Conservation (phyloP, 2,797 vertebrate genomes). For the Sorex maritimensis region DNA sequence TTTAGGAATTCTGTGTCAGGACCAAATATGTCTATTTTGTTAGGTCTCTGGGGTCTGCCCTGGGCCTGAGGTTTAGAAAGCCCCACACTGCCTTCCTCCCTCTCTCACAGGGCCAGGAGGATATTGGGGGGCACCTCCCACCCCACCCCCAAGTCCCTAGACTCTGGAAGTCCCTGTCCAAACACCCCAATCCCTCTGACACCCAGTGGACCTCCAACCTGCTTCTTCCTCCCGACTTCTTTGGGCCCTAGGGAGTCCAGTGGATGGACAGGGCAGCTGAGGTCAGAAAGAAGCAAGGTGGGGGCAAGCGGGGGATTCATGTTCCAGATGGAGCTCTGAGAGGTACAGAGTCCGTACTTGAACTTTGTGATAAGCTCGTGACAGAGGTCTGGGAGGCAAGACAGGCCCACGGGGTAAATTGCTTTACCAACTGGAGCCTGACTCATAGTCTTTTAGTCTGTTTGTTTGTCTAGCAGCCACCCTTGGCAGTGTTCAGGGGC, state of each 20-base stretch:
- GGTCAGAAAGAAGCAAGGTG: not conserved
- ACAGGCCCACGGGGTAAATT: not conserved
- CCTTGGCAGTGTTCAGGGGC: too few relatives aligned
- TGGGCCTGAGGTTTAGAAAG: not conserved
- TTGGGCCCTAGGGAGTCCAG: not conserved
- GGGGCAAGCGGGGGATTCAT: fast-evolving
- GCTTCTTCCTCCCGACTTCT: not conserved
- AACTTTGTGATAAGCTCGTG: not conserved
- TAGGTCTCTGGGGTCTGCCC: not conserved
- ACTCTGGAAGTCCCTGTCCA: not conserved
- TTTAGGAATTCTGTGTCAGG: not conserved
- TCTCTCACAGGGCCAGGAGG: not conserved
- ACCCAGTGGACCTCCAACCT: not conserved
- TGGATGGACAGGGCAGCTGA: not conserved
- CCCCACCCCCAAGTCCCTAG: not conserved
- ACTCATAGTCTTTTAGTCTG: not conserved
- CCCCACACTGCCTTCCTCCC: not conserved
- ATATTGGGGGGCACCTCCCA: not conserved
- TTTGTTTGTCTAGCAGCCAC: not conserved
- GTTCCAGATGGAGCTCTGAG: not conserved
- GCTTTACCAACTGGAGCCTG: too few relatives aligned
- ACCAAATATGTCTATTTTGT: too few relatives aligned
- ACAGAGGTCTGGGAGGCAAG: not conserved
- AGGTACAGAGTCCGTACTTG: not conserved
- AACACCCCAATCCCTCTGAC: not conserved